Evolutionary conservation across 2,113 vertebrate genomes (phyloP).

Genomic region (Phoxinus phoxinus): DNA sequence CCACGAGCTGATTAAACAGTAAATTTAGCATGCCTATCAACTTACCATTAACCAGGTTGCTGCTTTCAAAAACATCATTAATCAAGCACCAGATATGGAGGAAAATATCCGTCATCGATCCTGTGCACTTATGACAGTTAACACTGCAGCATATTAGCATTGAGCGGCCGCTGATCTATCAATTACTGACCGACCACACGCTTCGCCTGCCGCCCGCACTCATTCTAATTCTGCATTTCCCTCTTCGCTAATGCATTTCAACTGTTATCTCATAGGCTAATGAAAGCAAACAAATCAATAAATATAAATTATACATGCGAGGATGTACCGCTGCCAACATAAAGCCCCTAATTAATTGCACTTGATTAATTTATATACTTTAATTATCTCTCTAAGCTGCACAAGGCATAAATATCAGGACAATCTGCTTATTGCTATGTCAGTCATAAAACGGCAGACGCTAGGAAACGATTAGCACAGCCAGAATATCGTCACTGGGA

Average conservation of each 20-base stretch:
- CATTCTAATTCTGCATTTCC: slow-evolving; percentile 99
- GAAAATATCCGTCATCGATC: slow-evolving; percentile 97
- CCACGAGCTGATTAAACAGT: slow-evolving; percentile 96
- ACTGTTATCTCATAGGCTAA: slow-evolving; percentile 99
- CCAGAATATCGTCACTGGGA: slow-evolving; percentile 83
- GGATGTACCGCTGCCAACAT: slow-evolving; percentile 99
- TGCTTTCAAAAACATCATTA: slow-evolving; percentile 95
- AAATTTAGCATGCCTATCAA: slow-evolving; percentile 97
- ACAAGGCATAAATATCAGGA: slow-evolving; percentile 99
- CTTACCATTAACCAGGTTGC: slow-evolving; percentile 88
- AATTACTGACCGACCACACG: slow-evolving; percentile 84
- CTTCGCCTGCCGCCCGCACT: slow-evolving; percentile 73
- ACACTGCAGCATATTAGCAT: slow-evolving; percentile 98
- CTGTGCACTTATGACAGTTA: slow-evolving; percentile 99
- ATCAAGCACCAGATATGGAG: slow-evolving; percentile 91
- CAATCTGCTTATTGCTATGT: slow-evolving; percentile 99
- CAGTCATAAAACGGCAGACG: slow-evolving; percentile 97
- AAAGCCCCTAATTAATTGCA: slow-evolving; percentile 99
- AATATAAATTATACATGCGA: slow-evolving; percentile 99
- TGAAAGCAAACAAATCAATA: slow-evolving; percentile 99
- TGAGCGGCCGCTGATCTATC: slow-evolving; percentile 96
- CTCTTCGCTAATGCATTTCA: slow-evolving; percentile 96
- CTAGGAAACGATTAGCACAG: slow-evolving; percentile 90
- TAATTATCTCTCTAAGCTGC: slow-evolving; percentile 99
- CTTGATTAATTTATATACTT: slow-evolving; percentile 99